phyloP scores from a whole-genome alignment of 1,140 invertebrate species.

The Drosophila melanogaster region Release_6_plus_ISO1_MT NT_033779.5:1755001-1755500 shows the following conservation, averaged over 20 bases:
- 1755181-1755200: not conserved
- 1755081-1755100: conserved; percentile 35
- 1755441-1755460: not conserved
- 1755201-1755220: too few relatives aligned
- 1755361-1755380: conserved; percentile 35
- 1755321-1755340: conserved; percentile 50
- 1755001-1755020: conserved; percentile 1
- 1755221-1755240: too few relatives aligned
- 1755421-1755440: not conserved
- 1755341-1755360: conserved; percentile 41
- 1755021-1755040: conserved; percentile 64
- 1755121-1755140: conserved; percentile 33
- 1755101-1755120: conserved; percentile 40
- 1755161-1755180: not conserved
- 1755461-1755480: conserved; percentile 43
- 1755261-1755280: conserved; percentile 56
- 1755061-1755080: conserved; percentile 56
- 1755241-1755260: conserved; percentile 31
- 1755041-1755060: conserved; percentile 65
- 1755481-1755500: not conserved
- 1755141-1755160: conserved; percentile 17
- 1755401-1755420: conserved; percentile 18
- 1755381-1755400: conserved; percentile 46
- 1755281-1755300: conserved; percentile 46
- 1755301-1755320: conserved; percentile 29